Evolutionary conservation across 1,140 invertebrate genomes (phyloP), one percentile per base, ranked within the genome.

Genomic region (Mycetomoellerius zeteki): DNA sequence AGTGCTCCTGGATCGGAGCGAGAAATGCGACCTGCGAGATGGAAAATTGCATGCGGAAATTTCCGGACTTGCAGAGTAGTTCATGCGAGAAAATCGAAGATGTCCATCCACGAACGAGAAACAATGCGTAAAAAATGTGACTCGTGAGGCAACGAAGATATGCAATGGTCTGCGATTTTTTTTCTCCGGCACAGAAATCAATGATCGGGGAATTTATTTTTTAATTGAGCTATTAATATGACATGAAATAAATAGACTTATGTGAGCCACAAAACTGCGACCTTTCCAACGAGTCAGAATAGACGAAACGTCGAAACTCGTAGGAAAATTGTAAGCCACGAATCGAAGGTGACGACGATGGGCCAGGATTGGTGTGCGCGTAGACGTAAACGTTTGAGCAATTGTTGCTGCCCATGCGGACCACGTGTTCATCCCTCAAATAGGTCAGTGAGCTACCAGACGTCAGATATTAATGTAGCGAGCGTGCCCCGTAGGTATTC

Each of bases 331-430:
- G 50, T 81, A 85, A 80, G 47, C 24, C 47, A 33, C 30, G 21
- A 80, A 69, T 33, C 54, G 47, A 52, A 37, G 62, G 65, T 21
- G 30, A 72, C 76, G 89, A 92, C 85, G 71, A 97, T 97, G 97
- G 97, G 97, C 91, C 97, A 97, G 93, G 97, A 97, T 94, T 97
- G 97, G 96, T 97, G 97, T 95, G 96, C 97, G 93, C 95, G 96
- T 91, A 96, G 97, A 93, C 95, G 97, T 94, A 97, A 97, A 95
- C 96, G 96, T 93, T 95, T 94, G 86, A 94, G 94, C 89, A 96
- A 96, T 93, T 96, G 96, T 91, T 96, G 96, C 94, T 95, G 95
- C 89, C 95, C 95, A 92, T 96, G 95, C 93, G 96, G 95, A 95
- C 96, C 90, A 95, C 96, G 92, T 95, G 96, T 95, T 94, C 96